Evolutionary conservation across 2,888 invertebrate genomes (phyloP), one percentile per base, ranked within the genome.

Genomic region (Agonopterix subpropinquella): DNA sequence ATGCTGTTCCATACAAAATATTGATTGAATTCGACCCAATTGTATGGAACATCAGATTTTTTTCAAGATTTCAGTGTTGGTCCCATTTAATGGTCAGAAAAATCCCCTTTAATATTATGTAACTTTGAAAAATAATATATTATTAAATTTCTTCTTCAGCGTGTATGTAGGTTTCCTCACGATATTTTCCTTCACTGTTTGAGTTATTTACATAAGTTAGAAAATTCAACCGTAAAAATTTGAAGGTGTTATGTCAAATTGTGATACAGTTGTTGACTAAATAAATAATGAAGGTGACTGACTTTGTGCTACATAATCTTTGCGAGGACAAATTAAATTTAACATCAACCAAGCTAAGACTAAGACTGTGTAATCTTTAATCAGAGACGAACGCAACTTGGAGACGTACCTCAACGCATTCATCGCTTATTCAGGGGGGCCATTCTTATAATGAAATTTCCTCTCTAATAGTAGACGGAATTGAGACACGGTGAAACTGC

Each of bases 381-480:
- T 73, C 73, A 73, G 65, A 57, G 59, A 54, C 58, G 55, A 63
- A 61, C 60, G 62, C 68, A 72, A 71, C 63, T 61, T 63, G 58
- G 57, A 61, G 61, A 61, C 64, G 62, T 62, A 69, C 62, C 65
- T 66, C 56, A 50, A 53, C 53, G 61, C 64, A 59, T 65, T 73
- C 71, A 74, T 74, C 70, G 74, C 70, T 76, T 77, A 75, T 77
- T 75, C 73, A 65, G 61, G 61, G 62, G 64, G 67, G 65, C 73
- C 73, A 78, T 79, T 78, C 78, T 77, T 79, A 74, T 80, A 81
- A 82, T 80, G 77, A 79, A 80, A 80, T 80, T 78, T 73, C 70
- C 68, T 65, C 71, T 73, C 72, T 79, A 79, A 80, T 77, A 77
- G 77, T 69, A 73, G 65, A 58, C 70, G 61, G 75, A 70, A 80